These are phyloP conservation scores for Limanda limanda DNA, from an alignment of 2,113 vertebrate species.

Conservation along the genomic window DNA sequence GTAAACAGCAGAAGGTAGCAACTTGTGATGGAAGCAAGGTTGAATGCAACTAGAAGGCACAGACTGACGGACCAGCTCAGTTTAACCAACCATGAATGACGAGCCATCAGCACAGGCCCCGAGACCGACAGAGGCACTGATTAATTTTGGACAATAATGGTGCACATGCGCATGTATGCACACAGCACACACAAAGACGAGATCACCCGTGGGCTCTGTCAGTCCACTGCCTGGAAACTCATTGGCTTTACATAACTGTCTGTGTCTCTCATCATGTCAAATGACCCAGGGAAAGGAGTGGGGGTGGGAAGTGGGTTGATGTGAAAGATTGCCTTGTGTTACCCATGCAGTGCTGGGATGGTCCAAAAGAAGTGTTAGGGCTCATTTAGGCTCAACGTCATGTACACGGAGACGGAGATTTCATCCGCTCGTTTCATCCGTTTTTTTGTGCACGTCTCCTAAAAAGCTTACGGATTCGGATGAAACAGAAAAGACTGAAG, in stretches of 20 bases:
- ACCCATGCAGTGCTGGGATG: neutral
- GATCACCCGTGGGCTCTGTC: slow-evolving; percentile 52
- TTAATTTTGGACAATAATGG: slow-evolving; percentile 62
- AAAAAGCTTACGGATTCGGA: neutral
- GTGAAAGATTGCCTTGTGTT: slow-evolving; percentile 48
- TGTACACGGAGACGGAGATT: neutral
- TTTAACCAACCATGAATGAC: slow-evolving; percentile 67
- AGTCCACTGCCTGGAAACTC: slow-evolving; percentile 58
- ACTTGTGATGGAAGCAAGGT: slow-evolving; percentile 45
- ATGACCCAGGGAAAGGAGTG: slow-evolving; percentile 41
- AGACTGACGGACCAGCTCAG: slow-evolving; percentile 51
- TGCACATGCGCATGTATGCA: slow-evolving; percentile 30
- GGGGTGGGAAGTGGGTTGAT: slow-evolving; percentile 30
- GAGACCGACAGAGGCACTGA: slow-evolving; percentile 64
- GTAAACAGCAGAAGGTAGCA: slow-evolving; percentile 47
- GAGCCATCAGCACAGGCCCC: slow-evolving; percentile 60
- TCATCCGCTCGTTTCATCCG: neutral
- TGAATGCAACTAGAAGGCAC: slow-evolving; percentile 47
- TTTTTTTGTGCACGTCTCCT: too few relatives aligned
- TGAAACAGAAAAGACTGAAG: slow-evolving; percentile 20
- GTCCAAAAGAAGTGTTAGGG: neutral
- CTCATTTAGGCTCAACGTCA: neutral
- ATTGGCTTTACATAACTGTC: slow-evolving; percentile 65
- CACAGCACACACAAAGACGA: slow-evolving; percentile 40
- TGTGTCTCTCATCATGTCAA: slow-evolving; percentile 48